These are phyloP conservation scores for Delia radicum DNA, from an alignment of 1,140 invertebrate species.

Conservation along the genomic window DNA sequence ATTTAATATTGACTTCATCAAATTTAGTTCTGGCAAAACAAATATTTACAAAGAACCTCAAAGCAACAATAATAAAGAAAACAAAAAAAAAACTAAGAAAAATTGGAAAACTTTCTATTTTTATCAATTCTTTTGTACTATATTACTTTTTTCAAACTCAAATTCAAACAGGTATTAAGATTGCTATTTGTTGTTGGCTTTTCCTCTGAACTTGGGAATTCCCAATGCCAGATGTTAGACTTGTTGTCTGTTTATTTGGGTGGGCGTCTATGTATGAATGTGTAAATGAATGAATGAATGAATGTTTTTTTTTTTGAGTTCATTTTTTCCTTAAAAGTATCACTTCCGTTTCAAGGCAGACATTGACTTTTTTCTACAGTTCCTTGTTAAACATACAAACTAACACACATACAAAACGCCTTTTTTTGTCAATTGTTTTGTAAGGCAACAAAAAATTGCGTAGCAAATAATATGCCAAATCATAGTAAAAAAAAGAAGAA, in stretches of 20 bases:
- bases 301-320: not conserved
- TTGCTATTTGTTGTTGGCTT: not conserved
- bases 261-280: slow-evolving; percentile 4
- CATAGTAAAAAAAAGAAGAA: slow-evolving; percentile 5
- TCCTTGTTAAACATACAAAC: not conserved
- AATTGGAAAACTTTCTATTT: slow-evolving; percentile 21
- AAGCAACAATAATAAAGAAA: not conserved
- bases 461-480: slow-evolving; percentile 20
- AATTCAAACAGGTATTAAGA: slow-evolving; percentile 22
- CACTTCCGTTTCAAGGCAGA: slow-evolving; percentile 22
- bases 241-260: not conserved
- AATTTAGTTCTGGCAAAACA: not conserved
- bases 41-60: not conserved
- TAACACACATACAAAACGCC: not conserved
- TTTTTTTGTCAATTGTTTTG: slow-evolving; percentile 7
- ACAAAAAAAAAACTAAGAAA: slow-evolving; percentile 5
- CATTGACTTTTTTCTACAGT: slow-evolving; percentile 14
- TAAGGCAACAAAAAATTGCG: slow-evolving; percentile 11
- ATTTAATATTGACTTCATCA: not conserved
- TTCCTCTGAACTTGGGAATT: slow-evolving; percentile 15
- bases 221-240: slow-evolving; percentile 22
- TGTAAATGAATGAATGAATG: slow-evolving; percentile 13
- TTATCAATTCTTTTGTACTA: slow-evolving; percentile 2
- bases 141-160: not conserved
- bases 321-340: slow-evolving; percentile 3